Base-by-base conservation (phyloP, 2,888 invertebrate species). In the Euzophera pinguis region DNA sequence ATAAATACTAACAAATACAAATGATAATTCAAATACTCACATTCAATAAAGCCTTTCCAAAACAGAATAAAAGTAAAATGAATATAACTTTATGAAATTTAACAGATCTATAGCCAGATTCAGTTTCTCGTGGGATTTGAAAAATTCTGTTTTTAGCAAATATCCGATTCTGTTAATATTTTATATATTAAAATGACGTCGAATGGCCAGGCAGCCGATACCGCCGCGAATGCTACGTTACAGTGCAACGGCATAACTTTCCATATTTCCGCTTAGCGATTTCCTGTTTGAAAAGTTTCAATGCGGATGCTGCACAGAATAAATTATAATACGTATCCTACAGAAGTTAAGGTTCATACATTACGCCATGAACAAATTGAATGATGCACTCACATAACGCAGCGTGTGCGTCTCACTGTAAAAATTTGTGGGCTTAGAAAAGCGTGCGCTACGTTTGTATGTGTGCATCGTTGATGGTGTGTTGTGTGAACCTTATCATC, bases 281-380 rank as follows among this genome's bases (percentile, higher is more conserved):
- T 51, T 60, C 57, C 55, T 14, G 32, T 32, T 34, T 43, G 42
- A 12, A 38, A 10, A 38, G 34, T 6, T 41, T 12, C 7, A 38
- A 16, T 13, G 14, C 35, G 10, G 27, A 45, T 10, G 45, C 14
- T 10, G 32, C 8, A 32, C 5, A 8, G 3, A 32, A n/a, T n/a
- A n/a, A n/a, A n/a, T n/a, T n/a, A n/a, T n/a, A n/a, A n/a, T n/a
- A n/a, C n/a, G n/a, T n/a, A n/a, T n/a, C n/a, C n/a, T n/a, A n/a
- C n/a, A n/a, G n/a, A n/a, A n/a, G n/a, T n/a, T n/a, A n/a, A n/a
- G n/a, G n/a, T n/a, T n/a, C n/a, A n/a, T n/a, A n/a, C n/a, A n/a
- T n/a, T n/a, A n/a, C n/a, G n/a, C n/a, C n/a, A n/a, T n/a, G n/a
- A n/a, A n/a, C n/a, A n/a, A n/a, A n/a, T n/a, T n/a, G n/a, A n/a